Conservation (phyloP, 2,797 vertebrate species). For the Miichthys miiuy region DNA sequence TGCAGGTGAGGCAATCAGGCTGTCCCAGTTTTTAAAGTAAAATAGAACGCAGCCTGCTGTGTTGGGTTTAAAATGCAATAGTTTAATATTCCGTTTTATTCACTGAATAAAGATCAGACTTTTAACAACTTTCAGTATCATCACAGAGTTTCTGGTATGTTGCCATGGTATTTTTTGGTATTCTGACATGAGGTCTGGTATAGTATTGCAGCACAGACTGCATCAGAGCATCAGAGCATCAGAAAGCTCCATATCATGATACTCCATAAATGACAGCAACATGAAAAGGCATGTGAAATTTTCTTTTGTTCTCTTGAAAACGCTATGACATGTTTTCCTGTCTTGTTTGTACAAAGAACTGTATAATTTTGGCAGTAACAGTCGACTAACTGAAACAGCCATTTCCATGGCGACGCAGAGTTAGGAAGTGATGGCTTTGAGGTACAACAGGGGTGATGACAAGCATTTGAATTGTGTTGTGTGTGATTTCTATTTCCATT, state of each 20-base stretch:
- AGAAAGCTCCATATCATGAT: slow-evolving; percentile 29
- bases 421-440: slow-evolving; percentile 68
- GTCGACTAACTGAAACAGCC: slow-evolving; percentile 54
- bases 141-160: neutral
- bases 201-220: slow-evolving; percentile 1
- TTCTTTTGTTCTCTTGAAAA: slow-evolving; percentile 69
- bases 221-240: neutral
- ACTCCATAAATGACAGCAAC: slow-evolving; percentile 56
- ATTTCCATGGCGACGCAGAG: slow-evolving; percentile 72
- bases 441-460: slow-evolving; percentile 72
- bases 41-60: slow-evolving; percentile 11
- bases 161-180: slow-evolving; percentile 6
- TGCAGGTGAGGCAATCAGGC: slow-evolving; percentile 48
- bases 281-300: slow-evolving; percentile 64
- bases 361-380: slow-evolving; percentile 68
- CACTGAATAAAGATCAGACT: slow-evolving; percentile 27
- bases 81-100: slow-evolving; percentile 44
- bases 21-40: slow-evolving; percentile 43
- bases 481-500: slow-evolving; percentile 80
- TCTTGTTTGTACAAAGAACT: slow-evolving; percentile 58
- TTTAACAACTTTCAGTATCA: slow-evolving; percentile 1
- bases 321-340: slow-evolving; percentile 63
- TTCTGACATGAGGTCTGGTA: slow-evolving; percentile 16
- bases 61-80: slow-evolving; percentile 28
- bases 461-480: slow-evolving; percentile 70